phyloP scores from a whole-genome alignment of 2,797 vertebrate genomes.

The Gadopsis marmoratus region DNA sequence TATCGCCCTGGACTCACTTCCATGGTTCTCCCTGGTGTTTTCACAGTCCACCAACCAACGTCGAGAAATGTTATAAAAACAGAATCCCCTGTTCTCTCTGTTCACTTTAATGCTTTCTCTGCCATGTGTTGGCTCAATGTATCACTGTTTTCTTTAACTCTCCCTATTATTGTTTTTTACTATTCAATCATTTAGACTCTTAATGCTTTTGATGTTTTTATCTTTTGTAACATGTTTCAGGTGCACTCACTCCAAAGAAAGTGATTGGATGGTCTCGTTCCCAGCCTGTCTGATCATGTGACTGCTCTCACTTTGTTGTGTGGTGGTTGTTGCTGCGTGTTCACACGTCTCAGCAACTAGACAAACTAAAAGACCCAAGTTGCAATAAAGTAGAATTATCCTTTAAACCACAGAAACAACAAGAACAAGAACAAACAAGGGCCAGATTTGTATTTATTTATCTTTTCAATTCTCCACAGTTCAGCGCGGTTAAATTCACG shows the following conservation, averaged over 20 bases:
- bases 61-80: neutral
- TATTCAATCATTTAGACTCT: no score
- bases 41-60: neutral
- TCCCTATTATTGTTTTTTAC: no score
- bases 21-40: neutral
- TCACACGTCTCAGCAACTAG: neutral
- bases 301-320: neutral
- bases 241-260: neutral
- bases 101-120: no score
- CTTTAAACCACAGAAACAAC: neutral
- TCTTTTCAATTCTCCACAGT: neutral
- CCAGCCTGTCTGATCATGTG: neutral
- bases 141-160: no score
- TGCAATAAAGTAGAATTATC: neutral
- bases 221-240: no score
- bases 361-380: no score
- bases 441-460: neutral
- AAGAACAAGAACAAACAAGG: neutral
- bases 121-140: no score
- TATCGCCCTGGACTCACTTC: neutral
- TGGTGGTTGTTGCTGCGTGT: neutral
- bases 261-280: neutral
- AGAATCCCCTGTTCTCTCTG: no score
- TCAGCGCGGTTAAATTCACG: constrained; percentile 28
- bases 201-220: no score